phyloP scores from a whole-genome alignment of 2,797 vertebrate species.

The Salarias fasciatus region DNA sequence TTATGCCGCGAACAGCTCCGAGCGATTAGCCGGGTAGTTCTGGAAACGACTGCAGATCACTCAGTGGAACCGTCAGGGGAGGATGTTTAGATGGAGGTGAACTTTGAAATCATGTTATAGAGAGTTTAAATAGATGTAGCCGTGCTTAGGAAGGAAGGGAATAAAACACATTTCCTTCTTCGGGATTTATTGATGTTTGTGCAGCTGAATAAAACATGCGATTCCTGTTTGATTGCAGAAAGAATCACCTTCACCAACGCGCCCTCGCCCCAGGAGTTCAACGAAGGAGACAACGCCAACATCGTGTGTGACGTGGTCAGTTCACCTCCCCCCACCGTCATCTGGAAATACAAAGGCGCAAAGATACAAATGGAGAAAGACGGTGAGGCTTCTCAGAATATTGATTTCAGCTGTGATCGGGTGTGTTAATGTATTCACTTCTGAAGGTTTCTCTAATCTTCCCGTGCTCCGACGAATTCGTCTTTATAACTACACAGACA shows the following conservation, averaged over 20 bases:
- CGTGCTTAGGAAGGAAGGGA: neutral
- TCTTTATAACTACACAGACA: no score
- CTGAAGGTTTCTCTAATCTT: no score
- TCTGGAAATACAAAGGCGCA: constrained; percentile 93
- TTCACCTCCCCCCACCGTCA: constrained; percentile 91
- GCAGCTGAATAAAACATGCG: constrained; percentile 15
- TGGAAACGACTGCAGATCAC: constrained; percentile 7
- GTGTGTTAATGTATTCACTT: no score
- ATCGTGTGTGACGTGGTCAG: constrained; percentile 94
- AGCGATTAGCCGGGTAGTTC: constrained; percentile 14
- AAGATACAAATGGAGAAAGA: constrained; percentile 95
- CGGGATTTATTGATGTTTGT: neutral
- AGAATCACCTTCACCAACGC: constrained; percentile 96
- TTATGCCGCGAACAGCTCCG: neutral
- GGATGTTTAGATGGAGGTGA: no score
- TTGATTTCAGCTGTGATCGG: no score
- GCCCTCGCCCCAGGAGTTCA: constrained; percentile 96
- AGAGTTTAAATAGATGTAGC: no score
- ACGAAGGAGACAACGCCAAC: constrained; percentile 91
- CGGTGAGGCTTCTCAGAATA: constrained; percentile 80
- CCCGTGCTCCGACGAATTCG: no score
- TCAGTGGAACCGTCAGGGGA: neutral
- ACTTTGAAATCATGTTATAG: no score
- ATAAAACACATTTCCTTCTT: neutral
- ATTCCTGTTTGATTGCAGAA: constrained; percentile 82